phyloP scores from a whole-genome alignment of 2,888 invertebrate species.

The Nephrotoma appendiculata region DNA sequence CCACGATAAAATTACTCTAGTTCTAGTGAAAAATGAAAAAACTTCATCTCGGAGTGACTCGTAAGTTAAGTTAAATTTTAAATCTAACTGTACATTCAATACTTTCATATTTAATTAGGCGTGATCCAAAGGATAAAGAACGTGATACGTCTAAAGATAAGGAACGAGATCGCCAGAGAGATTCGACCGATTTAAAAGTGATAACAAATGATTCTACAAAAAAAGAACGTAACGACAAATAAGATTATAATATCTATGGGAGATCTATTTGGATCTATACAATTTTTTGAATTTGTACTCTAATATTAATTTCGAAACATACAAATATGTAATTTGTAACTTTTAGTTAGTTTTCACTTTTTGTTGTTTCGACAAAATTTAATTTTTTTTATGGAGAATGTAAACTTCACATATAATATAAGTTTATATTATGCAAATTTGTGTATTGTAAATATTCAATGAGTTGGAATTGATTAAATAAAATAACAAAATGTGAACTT shows the following conservation, averaged over 20 bases:
- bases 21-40: constrained; percentile 19
- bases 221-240: not conserved
- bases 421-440: no score
- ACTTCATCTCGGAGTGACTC: constrained; percentile 16
- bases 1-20: constrained; percentile 22
- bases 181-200: not conserved
- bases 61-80: not conserved
- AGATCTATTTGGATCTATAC: no score
- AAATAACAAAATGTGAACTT: no score
- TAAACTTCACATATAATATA: not conserved
- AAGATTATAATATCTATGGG: not conserved
- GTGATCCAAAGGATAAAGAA: constrained; percentile 6
- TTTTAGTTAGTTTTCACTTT: not conserved
- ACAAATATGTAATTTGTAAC: not conserved
- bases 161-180: constrained; percentile 11
- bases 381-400: not conserved
- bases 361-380: not conserved
- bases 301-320: not conserved
- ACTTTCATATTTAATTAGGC: not conserved
- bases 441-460: no score
- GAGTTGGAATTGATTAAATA: no score
- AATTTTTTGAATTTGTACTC: not conserved
- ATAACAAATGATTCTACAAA: not conserved
- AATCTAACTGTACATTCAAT: not conserved
- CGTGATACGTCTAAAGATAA: constrained; percentile 8